Evolutionary conservation across 2,888 invertebrate species (phyloP).

Genomic region (Drosophila koepferae): DNA sequence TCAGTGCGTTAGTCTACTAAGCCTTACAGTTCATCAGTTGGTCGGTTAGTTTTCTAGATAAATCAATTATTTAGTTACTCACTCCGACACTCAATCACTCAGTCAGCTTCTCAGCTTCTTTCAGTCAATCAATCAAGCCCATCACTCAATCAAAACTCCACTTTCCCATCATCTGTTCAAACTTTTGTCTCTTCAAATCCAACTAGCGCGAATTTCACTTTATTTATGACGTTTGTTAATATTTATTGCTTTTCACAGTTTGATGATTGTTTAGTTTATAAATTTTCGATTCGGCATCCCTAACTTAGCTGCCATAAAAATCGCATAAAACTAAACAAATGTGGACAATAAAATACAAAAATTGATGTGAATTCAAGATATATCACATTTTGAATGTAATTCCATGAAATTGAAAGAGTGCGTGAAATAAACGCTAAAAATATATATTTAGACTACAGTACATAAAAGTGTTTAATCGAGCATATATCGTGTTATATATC

Average conservation of each 20-base stretch:
- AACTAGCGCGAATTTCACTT: slow-evolving; percentile 5
- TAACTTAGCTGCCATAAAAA: slow-evolving; percentile 21
- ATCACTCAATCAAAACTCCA: neutral
- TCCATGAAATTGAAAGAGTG: slow-evolving; percentile 3
- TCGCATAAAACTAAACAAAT: slow-evolving; percentile 36
- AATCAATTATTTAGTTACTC: neutral
- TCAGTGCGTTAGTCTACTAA: neutral
- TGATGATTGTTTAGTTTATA: slow-evolving; percentile 51
- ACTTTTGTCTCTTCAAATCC: neutral
- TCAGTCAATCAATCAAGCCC: neutral
- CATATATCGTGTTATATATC: neutral
- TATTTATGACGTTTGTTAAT: slow-evolving; percentile 19
- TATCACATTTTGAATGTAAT: slow-evolving; percentile 2
- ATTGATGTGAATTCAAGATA: slow-evolving; percentile 14
- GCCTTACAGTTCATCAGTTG: no score
- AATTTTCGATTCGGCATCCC: slow-evolving; percentile 14
- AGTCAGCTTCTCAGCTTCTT: neutral
- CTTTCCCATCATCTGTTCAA: neutral
- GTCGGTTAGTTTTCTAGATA: neutral
- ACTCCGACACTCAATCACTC: neutral
- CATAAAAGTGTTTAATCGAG: neutral
- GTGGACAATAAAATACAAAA: slow-evolving; percentile 19
- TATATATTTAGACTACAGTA: neutral
- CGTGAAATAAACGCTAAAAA: slow-evolving; percentile 5
- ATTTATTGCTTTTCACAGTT: slow-evolving; percentile 17